Evolutionary conservation across 2,888 invertebrate species (phyloP).

Genomic region (Cryptophagus acutangulus): DNA sequence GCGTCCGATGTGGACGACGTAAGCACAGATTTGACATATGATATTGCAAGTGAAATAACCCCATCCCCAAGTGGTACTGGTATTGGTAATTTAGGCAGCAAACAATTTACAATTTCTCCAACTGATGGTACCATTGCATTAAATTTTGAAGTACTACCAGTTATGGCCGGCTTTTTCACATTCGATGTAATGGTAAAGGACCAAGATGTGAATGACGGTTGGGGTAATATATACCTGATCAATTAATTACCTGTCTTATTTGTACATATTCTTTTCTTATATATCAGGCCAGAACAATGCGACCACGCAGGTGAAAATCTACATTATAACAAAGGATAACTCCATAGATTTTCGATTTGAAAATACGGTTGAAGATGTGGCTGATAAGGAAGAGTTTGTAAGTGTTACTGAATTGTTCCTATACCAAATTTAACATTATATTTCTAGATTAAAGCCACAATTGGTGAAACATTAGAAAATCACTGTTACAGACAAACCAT

Average conservation of each 20-base stretch:
- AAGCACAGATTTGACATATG: conserved; percentile 31
- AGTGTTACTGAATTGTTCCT: conserved; percentile 41
- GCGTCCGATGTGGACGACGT: conserved; percentile 51
- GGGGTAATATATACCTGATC: conserved; percentile 19
- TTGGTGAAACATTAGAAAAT: conserved; percentile 51
- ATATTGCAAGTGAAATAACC: conserved; percentile 27
- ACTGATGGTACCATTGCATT: no score
- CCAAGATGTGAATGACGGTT: conserved; percentile 20
- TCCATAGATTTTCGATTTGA: conserved; percentile 55
- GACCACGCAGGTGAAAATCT: conserved; percentile 52
- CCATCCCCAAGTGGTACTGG: no score
- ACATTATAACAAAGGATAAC: conserved; percentile 55
- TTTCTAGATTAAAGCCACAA: conserved; percentile 53
- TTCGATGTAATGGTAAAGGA: conserved; percentile 56
- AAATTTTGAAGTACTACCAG: conserved; percentile 50
- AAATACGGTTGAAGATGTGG: conserved; percentile 50
- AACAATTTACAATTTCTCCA: no score
- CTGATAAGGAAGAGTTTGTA: conserved; percentile 44
- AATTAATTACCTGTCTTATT: conserved; percentile 3
- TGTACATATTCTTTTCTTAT: not conserved
- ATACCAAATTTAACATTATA: conserved; percentile 1
- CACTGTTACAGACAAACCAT: conserved; percentile 58
- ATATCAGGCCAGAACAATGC: conserved; percentile 38
- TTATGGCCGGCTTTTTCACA: conserved; percentile 59
- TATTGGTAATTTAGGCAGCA: no score